A percentile compares a stretch with the other conserved stretches of the same genome.
These are phyloP conservation scores for Dasypogon diadema DNA, from an alignment of 2,888 invertebrate species.

Conservation along the genomic window DNA sequence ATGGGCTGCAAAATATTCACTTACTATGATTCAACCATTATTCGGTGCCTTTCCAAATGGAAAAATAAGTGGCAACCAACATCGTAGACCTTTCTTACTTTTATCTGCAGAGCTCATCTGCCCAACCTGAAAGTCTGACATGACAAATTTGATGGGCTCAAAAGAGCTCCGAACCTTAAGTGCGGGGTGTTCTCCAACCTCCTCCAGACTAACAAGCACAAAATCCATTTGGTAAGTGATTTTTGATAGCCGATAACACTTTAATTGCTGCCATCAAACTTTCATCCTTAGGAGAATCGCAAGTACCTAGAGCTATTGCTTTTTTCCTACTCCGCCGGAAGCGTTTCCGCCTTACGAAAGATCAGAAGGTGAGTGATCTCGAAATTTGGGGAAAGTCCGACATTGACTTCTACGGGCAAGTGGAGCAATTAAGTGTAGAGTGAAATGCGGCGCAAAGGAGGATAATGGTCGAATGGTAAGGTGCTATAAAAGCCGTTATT, in stretches of 20 bases:
- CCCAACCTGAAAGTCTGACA: background rate
- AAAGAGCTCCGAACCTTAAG: background rate
- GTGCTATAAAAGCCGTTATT: conserved; percentile 35
- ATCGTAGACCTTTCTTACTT: background rate
- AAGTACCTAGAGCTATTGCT: background rate
- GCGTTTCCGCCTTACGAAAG: conserved; percentile 16
- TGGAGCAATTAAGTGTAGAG: conserved; percentile 30
- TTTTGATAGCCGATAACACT: conserved; percentile 2
- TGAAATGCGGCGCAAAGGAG: conserved; percentile 21
- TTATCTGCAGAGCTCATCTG: background rate
- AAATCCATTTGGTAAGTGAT: background rate
- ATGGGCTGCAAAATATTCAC: conserved; percentile 7
- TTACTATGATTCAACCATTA: conserved; percentile 7
- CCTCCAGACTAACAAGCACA: background rate
- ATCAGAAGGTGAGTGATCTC: conserved; percentile 37
- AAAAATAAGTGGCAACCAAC: background rate
- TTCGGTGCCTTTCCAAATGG: conserved; percentile 2
- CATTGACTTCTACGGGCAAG: conserved; percentile 10
- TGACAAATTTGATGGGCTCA: background rate
- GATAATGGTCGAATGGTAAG: conserved; percentile 19
- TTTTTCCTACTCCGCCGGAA: conserved; percentile 12
- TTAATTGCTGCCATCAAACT: conserved; percentile 8
- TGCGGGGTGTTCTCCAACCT: background rate
- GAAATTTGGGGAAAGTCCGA: conserved; percentile 43
- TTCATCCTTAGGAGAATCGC: background rate